Conservation (phyloP, 2,888 invertebrate genomes). For the Noctua pronuba region DNA sequence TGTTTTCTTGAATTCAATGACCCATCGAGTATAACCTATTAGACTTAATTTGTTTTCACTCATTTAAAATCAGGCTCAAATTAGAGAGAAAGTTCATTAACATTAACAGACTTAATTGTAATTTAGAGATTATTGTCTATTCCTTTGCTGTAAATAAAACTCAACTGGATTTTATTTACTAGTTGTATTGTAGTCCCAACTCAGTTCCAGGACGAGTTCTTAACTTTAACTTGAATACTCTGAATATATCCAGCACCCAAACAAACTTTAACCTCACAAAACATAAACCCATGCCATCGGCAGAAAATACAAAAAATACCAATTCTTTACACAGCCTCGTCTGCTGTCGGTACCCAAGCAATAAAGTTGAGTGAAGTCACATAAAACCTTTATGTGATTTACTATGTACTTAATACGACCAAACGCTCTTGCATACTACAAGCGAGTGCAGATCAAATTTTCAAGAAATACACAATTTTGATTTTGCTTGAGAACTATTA, state of each 20-base stretch:
- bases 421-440: constrained; percentile 66
- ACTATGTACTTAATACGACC: constrained; percentile 87
- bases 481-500: constrained; percentile 57
- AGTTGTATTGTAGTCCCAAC: not conserved
- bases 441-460: constrained; percentile 62
- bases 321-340: constrained; percentile 35
- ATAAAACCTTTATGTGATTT: constrained; percentile 88
- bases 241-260: not conserved
- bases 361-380: constrained; percentile 85
- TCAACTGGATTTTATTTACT: not conserved
- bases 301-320: constrained; percentile 4
- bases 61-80: not conserved
- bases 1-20: not conserved
- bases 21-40: not conserved
- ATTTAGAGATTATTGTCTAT: not conserved
- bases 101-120: not conserved
- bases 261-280: not conserved
- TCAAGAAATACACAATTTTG: constrained; percentile 64
- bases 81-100: no score
- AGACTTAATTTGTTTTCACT: not conserved
- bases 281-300: not conserved
- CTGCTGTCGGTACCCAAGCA: constrained; percentile 77
- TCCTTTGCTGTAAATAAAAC: not conserved
- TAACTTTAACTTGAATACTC: not conserved
- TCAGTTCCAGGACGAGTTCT: not conserved